Evolutionary conservation across 2,797 vertebrate genomes (phyloP).

Genomic region (Sebastes diploproa): DNA sequence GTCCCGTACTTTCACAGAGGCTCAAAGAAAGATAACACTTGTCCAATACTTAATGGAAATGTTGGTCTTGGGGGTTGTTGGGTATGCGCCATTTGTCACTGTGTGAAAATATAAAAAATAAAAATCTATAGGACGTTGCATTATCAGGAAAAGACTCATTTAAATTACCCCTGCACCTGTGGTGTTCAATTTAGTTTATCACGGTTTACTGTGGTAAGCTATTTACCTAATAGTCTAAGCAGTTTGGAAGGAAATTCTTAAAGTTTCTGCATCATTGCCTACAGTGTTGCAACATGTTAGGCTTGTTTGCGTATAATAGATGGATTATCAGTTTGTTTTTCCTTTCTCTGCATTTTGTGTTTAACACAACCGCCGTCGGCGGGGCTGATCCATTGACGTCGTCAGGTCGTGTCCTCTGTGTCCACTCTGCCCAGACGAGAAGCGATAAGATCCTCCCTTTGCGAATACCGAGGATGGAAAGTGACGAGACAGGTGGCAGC

Average conservation of each 20-base stretch:
- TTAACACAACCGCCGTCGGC: neutral
- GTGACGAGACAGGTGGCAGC: constrained; percentile 27
- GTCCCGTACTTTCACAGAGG: neutral
- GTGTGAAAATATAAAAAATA: neutral
- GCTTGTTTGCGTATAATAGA: neutral
- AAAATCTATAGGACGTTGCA: constrained; percentile 1
- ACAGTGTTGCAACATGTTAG: neutral
- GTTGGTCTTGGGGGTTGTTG: constrained; percentile 17
- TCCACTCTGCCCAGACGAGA: constrained; percentile 18
- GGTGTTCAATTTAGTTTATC: constrained; percentile 13
- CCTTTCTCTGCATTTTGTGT: neutral
- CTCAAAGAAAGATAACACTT: constrained; percentile 26
- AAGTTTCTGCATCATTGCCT: neutral
- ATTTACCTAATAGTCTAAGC: neutral
- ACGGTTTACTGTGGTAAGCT: neutral
- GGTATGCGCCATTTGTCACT: neutral
- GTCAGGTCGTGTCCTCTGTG: neutral
- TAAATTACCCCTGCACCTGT: constrained; percentile 15
- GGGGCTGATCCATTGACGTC: constrained; percentile 3
- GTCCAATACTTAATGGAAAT: constrained; percentile 39
- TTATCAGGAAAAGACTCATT: neutral
- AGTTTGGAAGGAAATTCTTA: neutral
- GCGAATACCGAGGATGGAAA: constrained; percentile 4
- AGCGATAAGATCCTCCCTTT: constrained; percentile 55
- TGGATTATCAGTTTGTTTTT: neutral